A percentile compares a stretch with the other conserved stretches of the same genome.
Conservation (phyloP, 2,113 vertebrate species). For the Rana temporaria region DNA sequence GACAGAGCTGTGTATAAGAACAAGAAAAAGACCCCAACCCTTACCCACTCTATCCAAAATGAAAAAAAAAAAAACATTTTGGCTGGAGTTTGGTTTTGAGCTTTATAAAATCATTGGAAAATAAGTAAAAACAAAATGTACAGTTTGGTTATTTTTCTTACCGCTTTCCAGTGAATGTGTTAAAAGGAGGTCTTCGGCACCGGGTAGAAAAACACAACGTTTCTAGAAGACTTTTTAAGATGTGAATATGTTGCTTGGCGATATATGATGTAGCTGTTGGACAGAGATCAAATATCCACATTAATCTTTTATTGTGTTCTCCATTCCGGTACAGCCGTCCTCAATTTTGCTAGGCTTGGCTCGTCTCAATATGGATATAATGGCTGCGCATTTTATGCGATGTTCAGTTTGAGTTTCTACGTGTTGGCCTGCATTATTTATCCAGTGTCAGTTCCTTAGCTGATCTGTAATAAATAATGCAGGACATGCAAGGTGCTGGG, state of each 20-base stretch:
- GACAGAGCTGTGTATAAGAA: too few relatives aligned
- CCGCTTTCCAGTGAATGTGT: not conserved
- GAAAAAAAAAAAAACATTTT: too few relatives aligned
- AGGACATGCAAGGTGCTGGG: not conserved
- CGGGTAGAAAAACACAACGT: conserved; percentile 8
- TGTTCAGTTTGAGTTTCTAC: not conserved
- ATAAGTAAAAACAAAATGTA: not conserved
- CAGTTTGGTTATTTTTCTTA: conserved; percentile 11
- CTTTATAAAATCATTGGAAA: too few relatives aligned
- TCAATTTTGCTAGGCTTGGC: conserved; percentile 20
- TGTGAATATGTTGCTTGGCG: conserved; percentile 42
- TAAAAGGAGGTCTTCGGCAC: not conserved
- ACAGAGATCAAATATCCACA: conserved; percentile 43
- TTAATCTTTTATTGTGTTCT: conserved; percentile 27
- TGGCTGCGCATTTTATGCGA: not conserved
- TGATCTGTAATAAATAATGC: conserved; percentile 42
- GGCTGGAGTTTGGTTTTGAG: too few relatives aligned
- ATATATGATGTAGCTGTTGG: conserved; percentile 36
- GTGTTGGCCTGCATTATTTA: conserved; percentile 15
- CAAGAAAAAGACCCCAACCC: too few relatives aligned
- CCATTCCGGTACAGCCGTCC: not conserved
- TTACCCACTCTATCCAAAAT: too few relatives aligned
- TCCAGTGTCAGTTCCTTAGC: conserved; percentile 8
- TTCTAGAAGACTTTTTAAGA: conserved; percentile 19
- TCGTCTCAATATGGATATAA: conserved; percentile 14